Evolutionary conservation across 2,797 vertebrate species (phyloP).

Genomic region (Heterohyrax brucei): DNA sequence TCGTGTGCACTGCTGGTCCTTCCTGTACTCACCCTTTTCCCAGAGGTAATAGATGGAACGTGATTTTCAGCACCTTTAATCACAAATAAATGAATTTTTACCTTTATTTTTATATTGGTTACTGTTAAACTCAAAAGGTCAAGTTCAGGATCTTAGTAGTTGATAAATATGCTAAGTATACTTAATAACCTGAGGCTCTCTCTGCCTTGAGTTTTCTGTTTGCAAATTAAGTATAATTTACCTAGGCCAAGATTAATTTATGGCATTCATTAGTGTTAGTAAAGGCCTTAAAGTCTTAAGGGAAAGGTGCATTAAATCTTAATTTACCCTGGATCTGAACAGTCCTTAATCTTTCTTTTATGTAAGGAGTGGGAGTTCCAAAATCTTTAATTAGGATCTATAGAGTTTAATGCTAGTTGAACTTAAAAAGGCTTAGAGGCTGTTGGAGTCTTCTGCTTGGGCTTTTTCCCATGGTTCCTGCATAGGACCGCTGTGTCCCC

Average conservation of each 20-base stretch:
- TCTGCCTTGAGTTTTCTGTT: slow-evolving; percentile 57
- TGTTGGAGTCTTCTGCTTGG: neutral
- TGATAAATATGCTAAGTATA: neutral
- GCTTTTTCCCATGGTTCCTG: neutral
- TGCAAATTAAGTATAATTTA: slow-evolving; percentile 66
- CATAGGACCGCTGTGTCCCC: neutral
- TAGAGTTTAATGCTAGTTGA: neutral
- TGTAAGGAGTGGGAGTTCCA: neutral
- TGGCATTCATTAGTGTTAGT: slow-evolving; percentile 43
- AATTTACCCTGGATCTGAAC: neutral
- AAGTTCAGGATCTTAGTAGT: neutral
- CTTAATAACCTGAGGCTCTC: neutral
- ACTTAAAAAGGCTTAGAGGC: neutral
- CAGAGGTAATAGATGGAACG: neutral
- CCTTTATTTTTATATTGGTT: neutral
- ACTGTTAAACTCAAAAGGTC: neutral
- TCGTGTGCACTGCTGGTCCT: neutral
- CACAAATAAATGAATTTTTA: neutral
- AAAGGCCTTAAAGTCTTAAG: slow-evolving; percentile 50
- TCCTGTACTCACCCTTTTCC: neutral
- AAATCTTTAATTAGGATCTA: slow-evolving; percentile 1
- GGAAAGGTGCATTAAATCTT: neutral
- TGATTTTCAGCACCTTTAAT: neutral
- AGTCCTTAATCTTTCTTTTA: neutral
- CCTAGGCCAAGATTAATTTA: slow-evolving; percentile 65